Conservation (phyloP, 2,888 invertebrate genomes). For the Eupeodes latifasciatus region DNA sequence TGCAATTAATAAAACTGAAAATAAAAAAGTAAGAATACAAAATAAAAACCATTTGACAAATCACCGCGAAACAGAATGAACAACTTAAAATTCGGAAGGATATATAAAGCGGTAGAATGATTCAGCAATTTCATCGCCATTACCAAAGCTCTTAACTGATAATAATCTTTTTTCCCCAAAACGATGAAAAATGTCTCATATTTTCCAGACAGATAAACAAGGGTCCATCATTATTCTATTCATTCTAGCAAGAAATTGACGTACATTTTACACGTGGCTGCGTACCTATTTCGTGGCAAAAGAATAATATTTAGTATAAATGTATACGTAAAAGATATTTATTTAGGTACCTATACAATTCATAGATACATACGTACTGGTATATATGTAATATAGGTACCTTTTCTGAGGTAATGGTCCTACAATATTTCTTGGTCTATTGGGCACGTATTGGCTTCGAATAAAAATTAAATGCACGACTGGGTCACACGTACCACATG, state of each 20-base stretch:
- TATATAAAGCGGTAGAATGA: constrained; percentile 59
- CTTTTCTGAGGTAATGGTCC: constrained; percentile 1
- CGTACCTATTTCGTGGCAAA: constrained; percentile 27
- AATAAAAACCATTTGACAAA: constrained; percentile 42
- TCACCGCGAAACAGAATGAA: constrained; percentile 1
- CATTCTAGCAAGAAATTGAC: constrained; percentile 41
- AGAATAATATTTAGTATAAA: neutral
- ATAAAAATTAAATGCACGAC: constrained; percentile 12
- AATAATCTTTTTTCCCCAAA: constrained; percentile 39
- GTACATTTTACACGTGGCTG: constrained; percentile 61
- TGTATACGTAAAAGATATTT: neutral
- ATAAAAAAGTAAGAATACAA: constrained; percentile 22
- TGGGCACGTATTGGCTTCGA: constrained; percentile 13
- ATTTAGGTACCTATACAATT: neutral
- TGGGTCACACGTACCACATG: neutral
- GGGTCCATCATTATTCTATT: constrained; percentile 41
- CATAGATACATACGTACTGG: neutral
- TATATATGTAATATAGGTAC: neutral
- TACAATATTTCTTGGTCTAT: constrained; percentile 3
- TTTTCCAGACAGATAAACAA: constrained; percentile 63
- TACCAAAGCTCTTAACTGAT: constrained; percentile 56
- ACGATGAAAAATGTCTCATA: constrained; percentile 48
- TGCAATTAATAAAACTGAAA: constrained; percentile 38
- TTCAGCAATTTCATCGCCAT: constrained; percentile 65
- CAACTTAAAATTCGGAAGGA: constrained; percentile 29